phyloP scores from a whole-genome alignment of 2,797 vertebrate genomes.

The Triplophysa bombifrons region DNA sequence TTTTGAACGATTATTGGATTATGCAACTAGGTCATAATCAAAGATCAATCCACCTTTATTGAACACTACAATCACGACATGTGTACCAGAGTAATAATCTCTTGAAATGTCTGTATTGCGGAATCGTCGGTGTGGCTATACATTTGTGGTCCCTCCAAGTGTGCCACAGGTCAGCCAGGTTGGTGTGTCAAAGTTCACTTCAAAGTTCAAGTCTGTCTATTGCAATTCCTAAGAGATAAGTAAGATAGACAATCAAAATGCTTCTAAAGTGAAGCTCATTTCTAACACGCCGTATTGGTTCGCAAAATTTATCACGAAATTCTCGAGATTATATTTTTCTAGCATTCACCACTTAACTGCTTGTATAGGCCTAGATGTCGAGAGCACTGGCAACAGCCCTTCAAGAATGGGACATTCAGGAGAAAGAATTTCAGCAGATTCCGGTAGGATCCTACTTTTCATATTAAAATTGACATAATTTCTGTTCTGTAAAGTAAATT shows the following conservation, averaged over 20 bases:
- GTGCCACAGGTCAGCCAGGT: conserved; percentile 56
- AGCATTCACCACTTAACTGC: neutral
- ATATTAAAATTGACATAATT: neutral
- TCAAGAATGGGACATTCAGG: conserved; percentile 84
- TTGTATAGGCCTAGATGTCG: conserved; percentile 62
- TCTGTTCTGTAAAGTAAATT: too few relatives aligned
- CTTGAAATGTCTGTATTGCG: neutral
- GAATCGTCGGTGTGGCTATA: too few relatives aligned
- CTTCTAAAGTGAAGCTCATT: conserved; percentile 15
- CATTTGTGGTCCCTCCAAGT: conserved; percentile 17
- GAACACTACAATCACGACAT: too few relatives aligned
- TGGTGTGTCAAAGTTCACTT: conserved; percentile 72
- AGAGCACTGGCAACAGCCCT: conserved; percentile 66
- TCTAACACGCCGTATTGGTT: neutral
- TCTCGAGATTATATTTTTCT: neutral
- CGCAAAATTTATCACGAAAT: neutral
- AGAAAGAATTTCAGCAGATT: conserved; percentile 83
- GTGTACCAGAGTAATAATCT: neutral
- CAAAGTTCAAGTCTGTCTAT: conserved; percentile 34
- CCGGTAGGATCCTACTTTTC: conserved; percentile 77
- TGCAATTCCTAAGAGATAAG: conserved; percentile 10
- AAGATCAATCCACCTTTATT: too few relatives aligned
- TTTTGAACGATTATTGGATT: conserved; percentile 15
- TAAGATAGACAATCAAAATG: conserved; percentile 4
- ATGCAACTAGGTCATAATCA: conserved; percentile 6